Conservation (phyloP, 2,888 invertebrate species). For the Plusia festucae region DNA sequence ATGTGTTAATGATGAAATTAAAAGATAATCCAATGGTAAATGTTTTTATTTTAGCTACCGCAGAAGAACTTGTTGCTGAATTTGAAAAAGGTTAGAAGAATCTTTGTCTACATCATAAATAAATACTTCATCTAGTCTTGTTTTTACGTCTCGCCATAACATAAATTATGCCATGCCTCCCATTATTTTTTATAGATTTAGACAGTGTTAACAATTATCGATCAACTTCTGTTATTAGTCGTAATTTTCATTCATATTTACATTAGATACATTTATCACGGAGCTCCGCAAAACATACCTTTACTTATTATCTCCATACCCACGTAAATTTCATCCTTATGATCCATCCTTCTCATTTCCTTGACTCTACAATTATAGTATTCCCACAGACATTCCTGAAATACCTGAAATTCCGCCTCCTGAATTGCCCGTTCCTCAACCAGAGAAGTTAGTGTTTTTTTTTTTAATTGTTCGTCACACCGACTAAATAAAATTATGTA, state of each 20-base stretch:
- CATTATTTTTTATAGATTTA: no score
- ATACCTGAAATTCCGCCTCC: conserved; percentile 80
- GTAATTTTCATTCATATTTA: neutral
- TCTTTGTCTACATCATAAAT: conserved; percentile 27
- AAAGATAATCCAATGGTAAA: no score
- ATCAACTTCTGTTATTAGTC: neutral
- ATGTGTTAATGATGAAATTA: no score
- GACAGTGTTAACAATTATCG: neutral
- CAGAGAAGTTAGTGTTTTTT: conserved; percentile 73
- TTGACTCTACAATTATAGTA: conserved; percentile 33
- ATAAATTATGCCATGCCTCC: neutral
- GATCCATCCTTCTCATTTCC: conserved; percentile 19
- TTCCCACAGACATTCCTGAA: conserved; percentile 79
- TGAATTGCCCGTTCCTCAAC: conserved; percentile 71
- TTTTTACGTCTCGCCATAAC: neutral
- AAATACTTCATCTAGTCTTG: neutral
- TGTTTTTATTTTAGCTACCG: conserved; percentile 66
- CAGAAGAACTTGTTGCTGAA: conserved; percentile 64
- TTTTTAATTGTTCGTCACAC: neutral
- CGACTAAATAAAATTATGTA: no score
- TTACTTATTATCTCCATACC: neutral
- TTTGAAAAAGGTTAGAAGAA: conserved; percentile 69
- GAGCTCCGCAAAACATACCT: neutral
- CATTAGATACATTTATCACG: neutral
- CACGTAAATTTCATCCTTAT: neutral